Evolutionary conservation across 2,113 vertebrate species (phyloP).

Genomic region (Symphodus melops): DNA sequence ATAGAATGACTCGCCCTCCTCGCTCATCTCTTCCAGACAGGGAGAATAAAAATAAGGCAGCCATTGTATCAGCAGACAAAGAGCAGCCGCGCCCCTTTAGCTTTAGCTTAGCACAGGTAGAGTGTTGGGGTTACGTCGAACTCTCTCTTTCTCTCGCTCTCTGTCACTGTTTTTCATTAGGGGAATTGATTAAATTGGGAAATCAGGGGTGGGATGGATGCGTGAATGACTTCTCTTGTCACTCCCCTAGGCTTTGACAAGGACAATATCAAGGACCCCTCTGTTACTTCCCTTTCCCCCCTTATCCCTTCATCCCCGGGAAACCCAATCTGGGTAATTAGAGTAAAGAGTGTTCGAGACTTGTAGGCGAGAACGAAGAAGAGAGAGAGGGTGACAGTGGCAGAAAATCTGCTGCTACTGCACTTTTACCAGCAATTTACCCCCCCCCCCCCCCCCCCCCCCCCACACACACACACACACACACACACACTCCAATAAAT

Average conservation of each 20-base stretch:
- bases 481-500: slow-evolving; percentile 13
- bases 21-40: slow-evolving; percentile 46
- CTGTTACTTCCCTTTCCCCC: slow-evolving; percentile 39
- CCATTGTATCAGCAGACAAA: slow-evolving; percentile 85
- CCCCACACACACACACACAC: no score
- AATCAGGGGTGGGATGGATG: slow-evolving; percentile 82
- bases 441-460: no score
- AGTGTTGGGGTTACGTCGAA: slow-evolving; percentile 60
- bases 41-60: slow-evolving; percentile 84
- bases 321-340: slow-evolving; percentile 88
- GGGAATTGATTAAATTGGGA: slow-evolving; percentile 89
- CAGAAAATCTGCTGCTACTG: slow-evolving; percentile 73
- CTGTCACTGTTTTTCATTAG: slow-evolving; percentile 77
- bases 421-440: slow-evolving; percentile 68
- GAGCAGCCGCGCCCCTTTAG: slow-evolving; percentile 77
- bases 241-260: slow-evolving; percentile 82
- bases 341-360: slow-evolving; percentile 76
- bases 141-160: slow-evolving; percentile 35
- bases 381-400: slow-evolving; percentile 37
- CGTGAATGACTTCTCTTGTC: slow-evolving; percentile 81
- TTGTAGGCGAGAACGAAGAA: slow-evolving; percentile 44
- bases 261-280: slow-evolving; percentile 81
- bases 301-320: slow-evolving; percentile 68
- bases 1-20: slow-evolving; percentile 64
- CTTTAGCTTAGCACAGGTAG: slow-evolving; percentile 80